Evolutionary conservation across 2,888 invertebrate genomes (phyloP).

Genomic region (Lycaena phlaeas): DNA sequence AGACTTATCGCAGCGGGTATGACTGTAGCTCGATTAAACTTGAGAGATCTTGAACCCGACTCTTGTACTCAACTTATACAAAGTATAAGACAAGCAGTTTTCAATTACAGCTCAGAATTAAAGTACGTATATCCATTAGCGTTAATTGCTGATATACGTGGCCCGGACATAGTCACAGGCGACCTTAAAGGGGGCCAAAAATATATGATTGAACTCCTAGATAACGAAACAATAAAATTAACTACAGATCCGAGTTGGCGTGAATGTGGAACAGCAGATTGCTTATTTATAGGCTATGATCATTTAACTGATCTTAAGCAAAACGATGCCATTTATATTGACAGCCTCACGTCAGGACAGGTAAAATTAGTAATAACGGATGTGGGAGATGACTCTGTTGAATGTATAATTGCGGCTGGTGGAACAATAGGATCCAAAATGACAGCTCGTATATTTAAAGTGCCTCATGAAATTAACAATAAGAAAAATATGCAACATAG

Average conservation of each 20-base stretch:
- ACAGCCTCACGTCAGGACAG: conserved; percentile 47
- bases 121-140: conserved; percentile 65
- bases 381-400: conserved; percentile 57
- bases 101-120: conserved; percentile 59
- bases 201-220: conserved; percentile 40
- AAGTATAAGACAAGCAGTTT: conserved; percentile 59
- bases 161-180: conserved; percentile 57
- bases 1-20: conserved; percentile 59
- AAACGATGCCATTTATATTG: conserved; percentile 63
- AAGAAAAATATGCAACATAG: conserved; percentile 51
- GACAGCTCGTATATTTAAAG: conserved; percentile 65
- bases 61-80: conserved; percentile 55
- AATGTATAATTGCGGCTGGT: conserved; percentile 66
- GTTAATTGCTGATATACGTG: conserved; percentile 49
- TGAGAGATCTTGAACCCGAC: conserved; percentile 53
- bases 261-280: conserved; percentile 67
- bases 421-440: conserved; percentile 68
- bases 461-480: conserved; percentile 53
- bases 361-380: conserved; percentile 45
- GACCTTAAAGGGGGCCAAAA: conserved; percentile 50
- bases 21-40: conserved; percentile 57
- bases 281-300: conserved; percentile 70
- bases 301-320: conserved; percentile 61
- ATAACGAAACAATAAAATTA: conserved; percentile 50
- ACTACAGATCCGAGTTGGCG: conserved; percentile 68